Evolutionary conservation across 2,888 invertebrate genomes (phyloP), one percentile per base, ranked within the genome.

Genomic region (Agriotes lineatus): DNA sequence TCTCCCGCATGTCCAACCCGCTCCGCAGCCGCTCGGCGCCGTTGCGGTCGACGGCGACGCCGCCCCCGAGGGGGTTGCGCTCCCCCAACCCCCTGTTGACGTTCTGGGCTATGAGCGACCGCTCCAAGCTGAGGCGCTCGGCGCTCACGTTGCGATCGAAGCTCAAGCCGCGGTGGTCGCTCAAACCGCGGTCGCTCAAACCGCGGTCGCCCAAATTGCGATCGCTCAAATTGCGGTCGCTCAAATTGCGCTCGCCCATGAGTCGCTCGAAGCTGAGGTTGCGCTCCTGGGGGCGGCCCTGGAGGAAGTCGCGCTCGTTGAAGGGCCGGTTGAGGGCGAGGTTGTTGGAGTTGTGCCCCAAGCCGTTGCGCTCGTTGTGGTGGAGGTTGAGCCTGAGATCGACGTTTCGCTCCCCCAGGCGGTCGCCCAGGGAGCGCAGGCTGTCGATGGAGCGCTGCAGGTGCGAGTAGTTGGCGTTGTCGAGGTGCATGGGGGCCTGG

Each of bases 381-480:
- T 82, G 83, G 35, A 83, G 73, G 71, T 84, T 84, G 25, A 84
- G 75, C 9, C 84, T 74, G 30, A 84, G 74, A 68, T 84, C 84
- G 44, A 84, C 82, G 70, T 84, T 84, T 56, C 84, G 78, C 67
- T 85, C 84, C 22, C 83, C 82, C 12, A 85, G 76, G 3, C 84
- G 79, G 74, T 84, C 84, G n/a, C 84, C 84, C 57, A 85, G 74
- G 4, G 81, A 82, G 6, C 85, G 77, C 58, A 85, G 69, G 33
- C 84, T 84, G 75, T 84, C 85, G 66, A 85, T 83, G 65, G 84
- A 84, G 33, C 84, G 76, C 74, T 85, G 84, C 37, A 84, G 81
- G 73, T 84, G 83, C 59, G 81, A 79, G 64, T 78, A 79, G 76
- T 83, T 83, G 66, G 82, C 79, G 56, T 52, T 33, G 67, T 84